These are phyloP conservation scores for Apistogramma diplotaenia DNA, from an alignment of 2,113 vertebrate species.

Conservation along the genomic window DNA sequence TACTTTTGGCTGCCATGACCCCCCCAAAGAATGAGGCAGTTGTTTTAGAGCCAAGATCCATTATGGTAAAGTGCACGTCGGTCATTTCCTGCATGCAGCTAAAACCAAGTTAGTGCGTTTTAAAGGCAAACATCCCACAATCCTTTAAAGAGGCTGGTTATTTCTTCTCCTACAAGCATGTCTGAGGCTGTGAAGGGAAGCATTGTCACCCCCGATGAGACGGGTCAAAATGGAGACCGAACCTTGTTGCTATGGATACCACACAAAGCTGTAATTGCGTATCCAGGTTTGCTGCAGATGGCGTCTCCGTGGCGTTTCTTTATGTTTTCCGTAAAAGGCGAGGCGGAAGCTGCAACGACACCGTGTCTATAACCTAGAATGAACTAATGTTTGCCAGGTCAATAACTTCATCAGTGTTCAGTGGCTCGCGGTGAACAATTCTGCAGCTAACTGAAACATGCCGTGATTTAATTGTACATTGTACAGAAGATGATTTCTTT, in stretches of 20 bases:
- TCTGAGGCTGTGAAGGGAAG: not conserved
- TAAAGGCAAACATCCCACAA: conserved; percentile 6
- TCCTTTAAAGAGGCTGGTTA: not conserved
- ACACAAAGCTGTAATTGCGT: conserved; percentile 10
- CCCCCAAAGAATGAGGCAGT: not conserved
- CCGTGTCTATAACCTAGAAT: not conserved
- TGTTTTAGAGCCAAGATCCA: conserved; percentile 33
- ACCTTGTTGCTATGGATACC: conserved; percentile 29
- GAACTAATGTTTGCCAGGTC: not conserved
- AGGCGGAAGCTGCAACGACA: not conserved
- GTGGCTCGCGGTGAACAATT: not conserved
- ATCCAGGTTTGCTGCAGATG: conserved; percentile 12
- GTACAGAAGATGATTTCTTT: not conserved
- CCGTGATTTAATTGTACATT: not conserved
- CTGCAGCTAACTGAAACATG: not conserved
- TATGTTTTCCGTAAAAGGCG: not conserved
- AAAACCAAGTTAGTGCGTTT: conserved; percentile 18
- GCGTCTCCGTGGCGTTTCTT: not conserved
- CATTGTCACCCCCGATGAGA: not conserved
- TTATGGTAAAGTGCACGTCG: conserved; percentile 1
- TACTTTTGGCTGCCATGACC: conserved; percentile 33
- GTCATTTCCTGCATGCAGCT: conserved; percentile 27
- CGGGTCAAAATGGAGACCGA: not conserved
- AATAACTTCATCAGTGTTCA: not conserved
- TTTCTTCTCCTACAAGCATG: not conserved